phyloP scores from a whole-genome alignment of 2,888 invertebrate genomes.

The Embidobia sp. region DNA sequence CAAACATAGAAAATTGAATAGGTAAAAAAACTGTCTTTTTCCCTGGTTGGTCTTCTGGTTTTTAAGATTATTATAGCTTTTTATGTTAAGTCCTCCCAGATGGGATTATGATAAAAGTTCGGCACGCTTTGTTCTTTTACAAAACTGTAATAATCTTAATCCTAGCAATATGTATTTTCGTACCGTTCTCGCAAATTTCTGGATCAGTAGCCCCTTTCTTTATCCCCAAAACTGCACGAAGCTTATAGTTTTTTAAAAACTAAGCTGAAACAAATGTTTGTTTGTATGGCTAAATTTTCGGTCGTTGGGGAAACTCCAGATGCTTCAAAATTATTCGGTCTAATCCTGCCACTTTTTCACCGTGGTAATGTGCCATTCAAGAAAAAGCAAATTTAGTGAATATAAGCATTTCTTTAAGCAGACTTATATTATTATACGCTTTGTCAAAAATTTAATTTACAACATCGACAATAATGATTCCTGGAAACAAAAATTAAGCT shows the following conservation, averaged over 20 bases:
- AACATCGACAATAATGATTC: too few relatives aligned
- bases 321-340: too few relatives aligned
- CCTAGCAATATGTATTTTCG: constrained; percentile 11
- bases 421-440: too few relatives aligned
- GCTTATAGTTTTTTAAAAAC: constrained; percentile 5
- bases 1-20: constrained; percentile 9
- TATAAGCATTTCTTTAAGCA: too few relatives aligned
- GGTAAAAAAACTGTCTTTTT: constrained; percentile 5
- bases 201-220: constrained; percentile 5
- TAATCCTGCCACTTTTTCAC: too few relatives aligned
- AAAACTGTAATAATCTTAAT: constrained; percentile 35
- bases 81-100: constrained; percentile 78
- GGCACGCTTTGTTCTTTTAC: constrained; percentile 25
- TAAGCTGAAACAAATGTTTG: constrained; percentile 45
- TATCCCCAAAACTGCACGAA: too few relatives aligned
- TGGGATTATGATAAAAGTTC: constrained; percentile 65
- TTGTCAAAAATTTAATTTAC: too few relatives aligned
- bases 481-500: too few relatives aligned
- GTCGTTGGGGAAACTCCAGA: too few relatives aligned
- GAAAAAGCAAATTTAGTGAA: too few relatives aligned
- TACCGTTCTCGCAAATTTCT: constrained; percentile 25
- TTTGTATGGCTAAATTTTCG: too few relatives aligned
- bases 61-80: constrained; percentile 23
- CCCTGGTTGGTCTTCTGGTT: constrained; percentile 3
- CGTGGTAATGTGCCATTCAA: too few relatives aligned